These are phyloP conservation scores for Microctenopoma steveboyesi DNA, from an alignment of 2,797 vertebrate species.

Conservation along the genomic window DNA sequence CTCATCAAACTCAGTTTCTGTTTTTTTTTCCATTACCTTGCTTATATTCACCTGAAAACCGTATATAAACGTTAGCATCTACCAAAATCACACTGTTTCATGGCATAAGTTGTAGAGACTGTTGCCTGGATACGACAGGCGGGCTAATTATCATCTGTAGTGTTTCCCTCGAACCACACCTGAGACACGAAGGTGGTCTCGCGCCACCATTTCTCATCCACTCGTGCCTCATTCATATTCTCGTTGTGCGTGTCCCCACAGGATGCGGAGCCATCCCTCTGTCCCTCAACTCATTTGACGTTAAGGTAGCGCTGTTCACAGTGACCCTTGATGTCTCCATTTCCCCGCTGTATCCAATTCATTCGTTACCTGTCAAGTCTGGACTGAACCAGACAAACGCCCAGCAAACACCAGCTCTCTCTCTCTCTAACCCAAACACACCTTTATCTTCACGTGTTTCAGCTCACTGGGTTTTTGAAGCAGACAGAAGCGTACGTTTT, in stretches of 20 bases:
- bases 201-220: background rate
- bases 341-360: constrained; percentile 5
- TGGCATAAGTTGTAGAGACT: constrained; percentile 4
- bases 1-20: background rate
- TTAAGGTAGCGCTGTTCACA: background rate
- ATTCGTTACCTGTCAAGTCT: constrained; percentile 34
- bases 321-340: constrained; percentile 25
- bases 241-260: constrained; percentile 5
- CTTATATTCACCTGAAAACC: background rate
- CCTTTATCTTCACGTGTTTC: background rate
- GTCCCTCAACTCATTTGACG: constrained; percentile 38
- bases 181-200: background rate
- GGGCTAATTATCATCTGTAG: background rate
- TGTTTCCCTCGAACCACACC: background rate
- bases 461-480: too few species aligned
- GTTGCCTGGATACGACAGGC: constrained; percentile 33
- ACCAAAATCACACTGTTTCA: background rate
- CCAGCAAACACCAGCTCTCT: background rate
- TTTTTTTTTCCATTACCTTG: background rate
- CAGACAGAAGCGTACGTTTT: background rate
- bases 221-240: background rate
- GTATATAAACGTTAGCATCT: background rate
- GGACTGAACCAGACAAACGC: constrained; percentile 6
- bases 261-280: constrained; percentile 11
- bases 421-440: background rate